These are phyloP conservation scores for Spondyliosoma cantharus DNA, from an alignment of 2,797 vertebrate genomes.

Conservation along the genomic window DNA sequence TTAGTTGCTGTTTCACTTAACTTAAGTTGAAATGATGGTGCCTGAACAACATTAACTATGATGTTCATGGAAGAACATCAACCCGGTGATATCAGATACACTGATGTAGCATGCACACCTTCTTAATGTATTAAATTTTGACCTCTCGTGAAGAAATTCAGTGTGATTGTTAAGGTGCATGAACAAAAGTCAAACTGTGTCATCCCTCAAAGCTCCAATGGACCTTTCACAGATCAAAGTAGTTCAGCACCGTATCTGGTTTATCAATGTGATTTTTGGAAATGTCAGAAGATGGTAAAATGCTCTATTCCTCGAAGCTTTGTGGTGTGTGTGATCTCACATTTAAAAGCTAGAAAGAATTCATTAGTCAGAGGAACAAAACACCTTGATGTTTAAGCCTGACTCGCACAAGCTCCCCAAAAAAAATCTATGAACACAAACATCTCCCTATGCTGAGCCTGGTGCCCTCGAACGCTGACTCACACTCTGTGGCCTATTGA, in stretches of 20 bases:
- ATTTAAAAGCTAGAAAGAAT: conserved; percentile 45
- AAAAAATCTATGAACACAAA: conserved; percentile 23
- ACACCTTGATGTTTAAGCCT: conserved; percentile 56
- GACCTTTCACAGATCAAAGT: conserved; percentile 8
- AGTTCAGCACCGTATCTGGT: conserved; percentile 18
- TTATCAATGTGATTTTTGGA: conserved; percentile 32
- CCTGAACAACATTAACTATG: too few species aligned
- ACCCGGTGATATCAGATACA: too few species aligned
- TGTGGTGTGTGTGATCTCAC: conserved; percentile 34
- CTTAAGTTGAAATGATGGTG: too few species aligned
- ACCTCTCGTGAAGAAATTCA: not conserved
- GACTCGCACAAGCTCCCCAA: conserved; percentile 29
- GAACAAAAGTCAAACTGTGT: not conserved
- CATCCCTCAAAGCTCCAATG: not conserved
- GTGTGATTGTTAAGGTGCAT: not conserved
- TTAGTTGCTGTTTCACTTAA: too few species aligned
- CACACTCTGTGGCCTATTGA: conserved; percentile 43
- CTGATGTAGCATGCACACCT: not conserved
- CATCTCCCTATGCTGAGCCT: conserved; percentile 20
- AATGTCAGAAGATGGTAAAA: conserved; percentile 48
- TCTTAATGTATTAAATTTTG: not conserved
- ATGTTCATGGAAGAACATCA: too few species aligned
- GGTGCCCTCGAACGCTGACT: conserved; percentile 29
- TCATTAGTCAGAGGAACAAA: conserved; percentile 56
- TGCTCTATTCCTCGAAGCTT: conserved; percentile 10